Percentiles rank a stretch among this genome's conserved stretches.
These are phyloP conservation scores for Heteromormyrus szaboi DNA, from an alignment of 2,797 vertebrate genomes.

Conservation along the genomic window DNA sequence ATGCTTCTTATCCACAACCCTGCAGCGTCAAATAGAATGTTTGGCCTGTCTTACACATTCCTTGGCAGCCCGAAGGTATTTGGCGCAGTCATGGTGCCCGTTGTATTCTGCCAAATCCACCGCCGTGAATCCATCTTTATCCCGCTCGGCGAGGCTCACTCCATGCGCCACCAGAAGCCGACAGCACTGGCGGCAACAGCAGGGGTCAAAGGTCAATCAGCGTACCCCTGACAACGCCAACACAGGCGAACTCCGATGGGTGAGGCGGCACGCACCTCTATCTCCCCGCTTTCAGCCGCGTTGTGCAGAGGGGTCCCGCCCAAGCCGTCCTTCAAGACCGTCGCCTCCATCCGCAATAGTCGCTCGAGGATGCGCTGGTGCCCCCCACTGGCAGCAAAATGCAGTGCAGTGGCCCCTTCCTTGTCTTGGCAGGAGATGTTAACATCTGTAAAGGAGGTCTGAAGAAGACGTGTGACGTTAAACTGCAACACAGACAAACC, in stretches of 20 bases:
- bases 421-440: conserved; percentile 59
- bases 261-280: conserved; percentile 51
- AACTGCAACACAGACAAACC: neutral
- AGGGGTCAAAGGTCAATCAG: neutral
- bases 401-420: conserved; percentile 71
- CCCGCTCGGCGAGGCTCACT: conserved; percentile 38
- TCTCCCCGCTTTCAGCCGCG: conserved; percentile 67
- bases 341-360: conserved; percentile 67
- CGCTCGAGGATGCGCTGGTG: conserved; percentile 72
- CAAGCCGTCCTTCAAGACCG: conserved; percentile 60
- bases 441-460: conserved; percentile 51
- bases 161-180: conserved; percentile 44
- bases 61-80: conserved; percentile 37
- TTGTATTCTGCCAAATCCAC: conserved; percentile 48
- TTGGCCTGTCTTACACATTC: conserved; percentile 33
- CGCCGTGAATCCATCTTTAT: conserved; percentile 41
- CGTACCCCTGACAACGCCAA: neutral
- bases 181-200: conserved; percentile 43
- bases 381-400: conserved; percentile 67
- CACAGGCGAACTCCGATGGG: neutral
- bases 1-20: neutral
- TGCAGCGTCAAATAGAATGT: neutral
- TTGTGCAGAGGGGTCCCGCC: conserved; percentile 68
- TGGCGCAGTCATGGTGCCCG: conserved; percentile 45
- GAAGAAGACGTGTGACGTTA: neutral